phyloP scores from a whole-genome alignment of 2,888 invertebrate species.

The Perdita meconis region DNA sequence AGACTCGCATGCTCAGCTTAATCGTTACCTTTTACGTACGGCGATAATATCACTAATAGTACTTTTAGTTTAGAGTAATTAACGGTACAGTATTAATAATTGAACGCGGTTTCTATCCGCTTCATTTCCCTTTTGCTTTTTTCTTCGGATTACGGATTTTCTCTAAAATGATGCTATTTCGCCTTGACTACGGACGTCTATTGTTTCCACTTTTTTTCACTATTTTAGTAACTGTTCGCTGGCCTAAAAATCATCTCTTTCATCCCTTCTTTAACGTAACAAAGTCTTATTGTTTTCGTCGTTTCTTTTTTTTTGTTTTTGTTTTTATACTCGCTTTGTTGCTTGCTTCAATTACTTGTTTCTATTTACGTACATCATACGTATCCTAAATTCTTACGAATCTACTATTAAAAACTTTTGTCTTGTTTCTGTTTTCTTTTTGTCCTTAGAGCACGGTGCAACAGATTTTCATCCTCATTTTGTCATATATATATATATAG shows the following conservation, averaged over 20 bases:
- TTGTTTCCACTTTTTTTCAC: constrained; percentile 56
- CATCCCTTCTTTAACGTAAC: constrained; percentile 41
- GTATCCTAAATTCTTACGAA: constrained; percentile 62
- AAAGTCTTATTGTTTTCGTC: constrained; percentile 43
- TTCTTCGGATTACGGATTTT: constrained; percentile 10
- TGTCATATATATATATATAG: constrained; percentile 64
- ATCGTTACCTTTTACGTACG: constrained; percentile 76
- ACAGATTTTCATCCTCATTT: constrained; percentile 60
- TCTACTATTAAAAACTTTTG: constrained; percentile 62
- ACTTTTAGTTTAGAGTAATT: constrained; percentile 75
- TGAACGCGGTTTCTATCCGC: constrained; percentile 54
- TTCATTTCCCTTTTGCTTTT: neutral
- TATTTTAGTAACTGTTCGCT: constrained; percentile 32
- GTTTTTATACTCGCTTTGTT: constrained; percentile 7
- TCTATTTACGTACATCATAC: constrained; percentile 64
- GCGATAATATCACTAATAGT: constrained; percentile 77
- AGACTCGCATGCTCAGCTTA: constrained; percentile 75
- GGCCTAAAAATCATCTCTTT: constrained; percentile 52
- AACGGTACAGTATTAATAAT: constrained; percentile 75
- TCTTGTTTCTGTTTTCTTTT: constrained; percentile 5
- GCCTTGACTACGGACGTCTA: constrained; percentile 74
- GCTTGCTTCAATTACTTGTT: constrained; percentile 1
- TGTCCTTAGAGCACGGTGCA: constrained; percentile 59
- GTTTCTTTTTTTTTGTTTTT: constrained; percentile 2
- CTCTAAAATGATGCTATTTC: constrained; percentile 53